Evolutionary conservation across 2,888 invertebrate species (phyloP).

Genomic region (Drosophila subquinaria): DNA sequence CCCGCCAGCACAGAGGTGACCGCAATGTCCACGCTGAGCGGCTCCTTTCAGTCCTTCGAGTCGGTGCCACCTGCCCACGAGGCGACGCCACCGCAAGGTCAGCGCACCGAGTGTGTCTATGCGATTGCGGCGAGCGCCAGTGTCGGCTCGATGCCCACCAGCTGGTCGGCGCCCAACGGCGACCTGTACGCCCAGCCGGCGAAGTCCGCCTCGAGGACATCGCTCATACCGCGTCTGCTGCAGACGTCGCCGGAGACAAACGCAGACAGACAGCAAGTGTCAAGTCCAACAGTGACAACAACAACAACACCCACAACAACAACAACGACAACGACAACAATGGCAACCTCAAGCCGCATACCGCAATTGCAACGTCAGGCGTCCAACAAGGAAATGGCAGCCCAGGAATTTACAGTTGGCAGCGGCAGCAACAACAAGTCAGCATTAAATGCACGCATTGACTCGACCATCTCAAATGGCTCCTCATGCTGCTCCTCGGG

Average conservation of each 20-base stretch:
- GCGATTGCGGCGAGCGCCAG: slow-evolving; percentile 74
- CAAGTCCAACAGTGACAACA: slow-evolving; percentile 43
- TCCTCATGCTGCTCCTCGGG: slow-evolving; percentile 54
- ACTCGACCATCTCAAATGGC: slow-evolving; percentile 67
- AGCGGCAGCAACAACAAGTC: slow-evolving; percentile 33
- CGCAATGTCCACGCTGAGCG: slow-evolving; percentile 53
- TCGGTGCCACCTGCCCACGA: slow-evolving; percentile 72
- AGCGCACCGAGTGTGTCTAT: slow-evolving; percentile 83
- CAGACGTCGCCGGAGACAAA: slow-evolving; percentile 31
- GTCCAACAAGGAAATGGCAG: slow-evolving; percentile 54
- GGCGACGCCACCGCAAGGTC: slow-evolving; percentile 72
- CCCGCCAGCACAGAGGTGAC: slow-evolving; percentile 11
- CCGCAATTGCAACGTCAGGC: slow-evolving; percentile 76
- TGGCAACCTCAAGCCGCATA: slow-evolving; percentile 66
- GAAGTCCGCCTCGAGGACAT: slow-evolving; percentile 71
- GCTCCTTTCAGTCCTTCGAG: slow-evolving; percentile 74
- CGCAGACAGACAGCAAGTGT: slow-evolving; percentile 50
- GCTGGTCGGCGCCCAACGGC: slow-evolving; percentile 72
- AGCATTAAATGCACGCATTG: slow-evolving; percentile 49
- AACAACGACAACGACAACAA: slow-evolving; percentile 16
- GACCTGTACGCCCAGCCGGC: slow-evolving; percentile 78
- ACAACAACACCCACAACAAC: slow-evolving; percentile 37
- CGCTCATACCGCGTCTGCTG: slow-evolving; percentile 71
- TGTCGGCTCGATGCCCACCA: slow-evolving; percentile 41
- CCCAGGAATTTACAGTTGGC: slow-evolving; percentile 28